phyloP scores from a whole-genome alignment of 2,797 vertebrate genomes.

The Ispidina lecontei region DNA sequence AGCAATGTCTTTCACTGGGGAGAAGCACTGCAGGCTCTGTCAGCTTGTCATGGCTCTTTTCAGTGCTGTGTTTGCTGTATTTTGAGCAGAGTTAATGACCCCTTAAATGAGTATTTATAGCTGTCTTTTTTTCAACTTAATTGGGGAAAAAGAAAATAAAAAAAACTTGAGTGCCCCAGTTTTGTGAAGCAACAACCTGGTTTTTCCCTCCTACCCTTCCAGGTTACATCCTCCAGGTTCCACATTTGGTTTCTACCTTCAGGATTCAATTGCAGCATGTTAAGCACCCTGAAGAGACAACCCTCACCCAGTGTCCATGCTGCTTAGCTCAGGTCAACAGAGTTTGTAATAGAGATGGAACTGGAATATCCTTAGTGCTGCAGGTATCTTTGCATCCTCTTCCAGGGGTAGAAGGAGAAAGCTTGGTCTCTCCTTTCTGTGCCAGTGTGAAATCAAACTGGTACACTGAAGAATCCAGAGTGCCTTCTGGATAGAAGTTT shows the following conservation, averaged over 20 bases:
- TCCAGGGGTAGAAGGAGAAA: not conserved
- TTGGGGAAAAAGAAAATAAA: not conserved
- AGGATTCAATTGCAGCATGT: not conserved
- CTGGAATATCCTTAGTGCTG: not conserved
- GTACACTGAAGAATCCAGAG: not conserved
- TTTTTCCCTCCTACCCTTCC: not conserved
- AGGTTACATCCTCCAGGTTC: not conserved
- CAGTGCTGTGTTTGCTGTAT: not conserved
- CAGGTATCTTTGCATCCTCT: not conserved
- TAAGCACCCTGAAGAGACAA: not conserved
- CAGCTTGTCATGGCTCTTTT: not conserved
- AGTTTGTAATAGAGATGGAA: not conserved
- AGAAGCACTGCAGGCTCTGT: not conserved
- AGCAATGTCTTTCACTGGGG: not conserved
- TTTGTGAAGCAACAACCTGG: not conserved
- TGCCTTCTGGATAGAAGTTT: not conserved
- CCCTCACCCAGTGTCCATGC: not conserved
- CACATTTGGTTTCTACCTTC: not conserved
- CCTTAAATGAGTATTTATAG: not conserved
- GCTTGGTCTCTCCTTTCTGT: not conserved
- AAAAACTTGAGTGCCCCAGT: not conserved
- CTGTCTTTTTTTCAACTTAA: not conserved
- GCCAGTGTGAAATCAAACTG: not conserved
- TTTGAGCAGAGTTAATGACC: not conserved
- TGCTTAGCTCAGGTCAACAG: not conserved